phyloP scores from a whole-genome alignment of 2,888 invertebrate genomes.

The Caenorhabditis sinica region DNA sequence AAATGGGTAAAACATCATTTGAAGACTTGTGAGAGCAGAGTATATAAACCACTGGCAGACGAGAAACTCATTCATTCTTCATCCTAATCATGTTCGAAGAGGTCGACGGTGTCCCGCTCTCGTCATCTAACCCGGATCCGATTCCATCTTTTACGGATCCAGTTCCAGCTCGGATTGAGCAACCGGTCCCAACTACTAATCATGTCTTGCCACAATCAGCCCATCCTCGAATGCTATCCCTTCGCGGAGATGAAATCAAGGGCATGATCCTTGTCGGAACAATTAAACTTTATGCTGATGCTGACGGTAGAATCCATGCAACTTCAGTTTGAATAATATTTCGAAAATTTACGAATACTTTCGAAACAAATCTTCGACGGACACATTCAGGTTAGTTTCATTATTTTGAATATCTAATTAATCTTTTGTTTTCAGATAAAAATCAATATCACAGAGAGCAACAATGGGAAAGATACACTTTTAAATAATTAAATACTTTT shows the following conservation, averaged over 20 bases:
- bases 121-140: neutral
- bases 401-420: no score
- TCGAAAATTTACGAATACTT: no score
- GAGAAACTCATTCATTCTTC: neutral
- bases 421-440: no score
- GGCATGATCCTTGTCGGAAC: slow-evolving; percentile 13
- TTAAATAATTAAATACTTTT: no score
- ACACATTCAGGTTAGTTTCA: no score
- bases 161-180: neutral
- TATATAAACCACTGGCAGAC: slow-evolving; percentile 1
- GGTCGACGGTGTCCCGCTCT: neutral
- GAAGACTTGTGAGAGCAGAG: neutral
- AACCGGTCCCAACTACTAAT: neutral
- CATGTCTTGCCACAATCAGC: neutral
- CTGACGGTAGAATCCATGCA: neutral
- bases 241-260: neutral
- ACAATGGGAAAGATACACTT: no score
- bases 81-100: neutral
- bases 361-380: no score
- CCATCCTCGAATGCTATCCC: neutral
- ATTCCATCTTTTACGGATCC: neutral
- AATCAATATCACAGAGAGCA: no score
- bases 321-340: no score
- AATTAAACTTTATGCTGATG: slow-evolving; percentile 23
- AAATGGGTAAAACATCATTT: slow-evolving; percentile 15